Evolutionary conservation across 2,113 vertebrate genomes (phyloP).

Genomic region (Ceuthmochares aereus): DNA sequence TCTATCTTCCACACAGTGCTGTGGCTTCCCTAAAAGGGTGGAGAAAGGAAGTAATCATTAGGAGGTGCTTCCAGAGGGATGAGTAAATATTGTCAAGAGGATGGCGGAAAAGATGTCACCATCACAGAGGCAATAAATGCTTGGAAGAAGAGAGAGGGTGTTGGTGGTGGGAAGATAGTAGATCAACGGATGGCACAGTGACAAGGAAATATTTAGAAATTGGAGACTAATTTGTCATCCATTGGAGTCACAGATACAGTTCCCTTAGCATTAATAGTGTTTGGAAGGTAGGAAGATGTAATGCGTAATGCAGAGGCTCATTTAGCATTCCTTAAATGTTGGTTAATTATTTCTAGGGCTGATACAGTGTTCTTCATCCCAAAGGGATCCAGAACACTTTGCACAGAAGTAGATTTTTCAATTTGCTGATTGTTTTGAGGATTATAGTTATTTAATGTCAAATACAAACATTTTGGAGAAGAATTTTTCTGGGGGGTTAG

Average conservation of each 20-base stretch:
- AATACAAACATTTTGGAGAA: background rate
- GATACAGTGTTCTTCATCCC: background rate
- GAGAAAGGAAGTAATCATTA: background rate
- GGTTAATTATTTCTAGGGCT: constrained; percentile 20
- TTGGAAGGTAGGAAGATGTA: background rate
- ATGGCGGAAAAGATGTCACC: background rate
- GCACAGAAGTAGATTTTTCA: background rate
- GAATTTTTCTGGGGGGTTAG: fast-evolving
- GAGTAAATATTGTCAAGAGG: background rate
- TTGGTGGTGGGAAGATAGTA: background rate
- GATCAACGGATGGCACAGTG: background rate
- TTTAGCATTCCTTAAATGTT: constrained; percentile 10
- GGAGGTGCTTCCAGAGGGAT: background rate
- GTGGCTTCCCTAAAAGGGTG: background rate
- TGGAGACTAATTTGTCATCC: background rate
- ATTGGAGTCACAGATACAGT: background rate
- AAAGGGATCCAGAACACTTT: background rate
- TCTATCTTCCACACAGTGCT: background rate
- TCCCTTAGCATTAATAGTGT: background rate
- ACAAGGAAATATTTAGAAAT: background rate
- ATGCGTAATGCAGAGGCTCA: background rate
- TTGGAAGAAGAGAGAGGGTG: background rate
- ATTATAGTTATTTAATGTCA: background rate
- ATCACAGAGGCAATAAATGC: background rate
- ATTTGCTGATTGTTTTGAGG: background rate